A percentile compares a stretch with the other conserved stretches of the same genome.
Evolutionary conservation across 2,113 vertebrate genomes (phyloP).

Genomic region (Amblyornis subalaris): DNA sequence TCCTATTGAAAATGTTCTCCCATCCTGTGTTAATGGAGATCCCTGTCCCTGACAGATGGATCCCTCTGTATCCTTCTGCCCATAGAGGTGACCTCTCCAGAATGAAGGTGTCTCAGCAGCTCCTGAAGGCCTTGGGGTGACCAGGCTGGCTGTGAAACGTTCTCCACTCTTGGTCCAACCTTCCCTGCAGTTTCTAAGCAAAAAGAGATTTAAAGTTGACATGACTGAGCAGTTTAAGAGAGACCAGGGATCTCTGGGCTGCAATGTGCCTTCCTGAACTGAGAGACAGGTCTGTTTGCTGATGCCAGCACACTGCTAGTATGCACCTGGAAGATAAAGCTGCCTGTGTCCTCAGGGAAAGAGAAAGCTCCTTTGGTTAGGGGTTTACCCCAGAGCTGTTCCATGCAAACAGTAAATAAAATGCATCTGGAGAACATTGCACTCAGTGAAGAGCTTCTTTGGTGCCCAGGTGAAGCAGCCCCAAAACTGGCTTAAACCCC

Average conservation of each 20-base stretch:
- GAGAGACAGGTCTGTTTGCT: background rate
- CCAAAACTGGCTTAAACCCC: background rate
- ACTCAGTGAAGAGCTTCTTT: background rate
- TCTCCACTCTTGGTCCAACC: background rate
- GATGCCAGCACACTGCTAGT: rapidly evolving
- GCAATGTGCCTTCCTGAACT: background rate
- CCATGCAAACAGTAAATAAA: background rate
- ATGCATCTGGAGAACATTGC: background rate
- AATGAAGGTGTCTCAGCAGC: background rate
- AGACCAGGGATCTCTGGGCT: background rate
- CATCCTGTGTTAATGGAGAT: background rate
- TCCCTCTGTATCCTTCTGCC: background rate
- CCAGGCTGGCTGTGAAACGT: background rate
- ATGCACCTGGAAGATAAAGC: background rate
- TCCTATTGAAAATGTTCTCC: background rate
- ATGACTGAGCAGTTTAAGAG: background rate
- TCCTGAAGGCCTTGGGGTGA: background rate
- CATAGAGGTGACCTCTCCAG: background rate
- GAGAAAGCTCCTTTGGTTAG: background rate
- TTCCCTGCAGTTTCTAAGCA: background rate
- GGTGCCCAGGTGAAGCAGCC: background rate
- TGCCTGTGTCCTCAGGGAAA: background rate
- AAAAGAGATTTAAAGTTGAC: background rate
- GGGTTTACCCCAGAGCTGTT: background rate
- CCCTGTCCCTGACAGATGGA: background rate